These are phyloP conservation scores for Anastatus disparis DNA, from an alignment of 1,140 invertebrate genomes.

Conservation along the genomic window DNA sequence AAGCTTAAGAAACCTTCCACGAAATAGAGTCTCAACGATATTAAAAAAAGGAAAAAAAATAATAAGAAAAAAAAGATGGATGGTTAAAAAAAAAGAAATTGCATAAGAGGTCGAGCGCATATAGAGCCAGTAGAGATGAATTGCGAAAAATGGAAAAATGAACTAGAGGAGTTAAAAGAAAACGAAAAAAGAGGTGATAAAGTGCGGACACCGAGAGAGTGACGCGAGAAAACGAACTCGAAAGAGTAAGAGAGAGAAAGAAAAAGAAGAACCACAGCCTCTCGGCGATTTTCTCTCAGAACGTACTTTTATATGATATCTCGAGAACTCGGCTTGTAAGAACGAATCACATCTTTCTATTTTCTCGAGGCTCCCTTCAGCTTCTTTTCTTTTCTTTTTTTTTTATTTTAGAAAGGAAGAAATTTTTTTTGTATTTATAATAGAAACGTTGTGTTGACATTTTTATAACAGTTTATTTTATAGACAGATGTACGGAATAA, in stretches of 20 bases:
- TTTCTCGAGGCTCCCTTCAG: no score
- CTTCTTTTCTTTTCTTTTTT: no score
- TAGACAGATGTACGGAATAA: no score
- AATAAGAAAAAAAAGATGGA: background rate
- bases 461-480: no score
- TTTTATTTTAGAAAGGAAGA: background rate
- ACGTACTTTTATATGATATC: conserved; percentile 30
- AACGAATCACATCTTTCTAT: background rate
- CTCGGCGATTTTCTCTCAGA: conserved; percentile 11
- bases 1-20: background rate
- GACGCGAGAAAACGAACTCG: background rate
- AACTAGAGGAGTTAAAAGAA: background rate
- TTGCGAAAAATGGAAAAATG: conserved; percentile 25
- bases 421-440: conserved; percentile 4
- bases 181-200: conserved; percentile 20
- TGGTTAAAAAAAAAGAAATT: no score
- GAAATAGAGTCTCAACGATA: background rate
- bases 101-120: background rate
- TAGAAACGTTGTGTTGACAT: no score
- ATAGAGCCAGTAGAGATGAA: background rate
- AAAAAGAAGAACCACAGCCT: no score
- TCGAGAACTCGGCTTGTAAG: background rate
- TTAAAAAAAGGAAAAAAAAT: background rate
- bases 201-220: conserved; percentile 19
- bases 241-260: no score